Evolutionary conservation across 2,113 vertebrate species (phyloP).

Genomic region (Zosterops pallidus): DNA sequence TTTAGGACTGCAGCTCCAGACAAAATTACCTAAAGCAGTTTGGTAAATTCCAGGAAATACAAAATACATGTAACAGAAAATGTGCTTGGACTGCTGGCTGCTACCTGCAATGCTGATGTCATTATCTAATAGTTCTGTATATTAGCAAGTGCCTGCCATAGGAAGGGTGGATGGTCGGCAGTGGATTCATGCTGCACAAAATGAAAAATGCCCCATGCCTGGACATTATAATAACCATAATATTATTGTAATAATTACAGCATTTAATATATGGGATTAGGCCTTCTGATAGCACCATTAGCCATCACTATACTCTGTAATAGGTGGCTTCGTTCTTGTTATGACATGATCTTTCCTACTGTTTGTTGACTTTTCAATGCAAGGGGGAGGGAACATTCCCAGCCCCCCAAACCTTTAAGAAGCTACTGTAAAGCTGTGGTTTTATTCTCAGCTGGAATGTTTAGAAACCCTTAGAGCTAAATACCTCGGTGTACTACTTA

Average conservation of each 20-base stretch:
- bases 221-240: constrained; percentile 73
- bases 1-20: not conserved
- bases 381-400: constrained; percentile 82
- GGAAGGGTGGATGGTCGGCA: not conserved
- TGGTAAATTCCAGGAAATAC: constrained; percentile 17
- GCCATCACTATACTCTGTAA: constrained; percentile 74
- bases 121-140: constrained; percentile 55
- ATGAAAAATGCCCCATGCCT: constrained; percentile 61
- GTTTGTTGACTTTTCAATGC: constrained; percentile 85
- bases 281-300: constrained; percentile 76
- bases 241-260: constrained; percentile 78
- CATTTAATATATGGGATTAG: constrained; percentile 79
- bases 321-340: constrained; percentile 83
- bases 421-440: constrained; percentile 84
- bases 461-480: constrained; percentile 87
- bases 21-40: constrained; percentile 26
- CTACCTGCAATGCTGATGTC: not conserved
- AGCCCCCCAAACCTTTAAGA: constrained; percentile 82
- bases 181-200: not conserved
- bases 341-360: constrained; percentile 84
- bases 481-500: constrained; percentile 85
- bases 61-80: constrained; percentile 7
- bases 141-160: not conserved
- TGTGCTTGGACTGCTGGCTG: not conserved
- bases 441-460: constrained; percentile 88